phyloP scores from a whole-genome alignment of 2,113 vertebrate species.

The Ia io region DNA sequence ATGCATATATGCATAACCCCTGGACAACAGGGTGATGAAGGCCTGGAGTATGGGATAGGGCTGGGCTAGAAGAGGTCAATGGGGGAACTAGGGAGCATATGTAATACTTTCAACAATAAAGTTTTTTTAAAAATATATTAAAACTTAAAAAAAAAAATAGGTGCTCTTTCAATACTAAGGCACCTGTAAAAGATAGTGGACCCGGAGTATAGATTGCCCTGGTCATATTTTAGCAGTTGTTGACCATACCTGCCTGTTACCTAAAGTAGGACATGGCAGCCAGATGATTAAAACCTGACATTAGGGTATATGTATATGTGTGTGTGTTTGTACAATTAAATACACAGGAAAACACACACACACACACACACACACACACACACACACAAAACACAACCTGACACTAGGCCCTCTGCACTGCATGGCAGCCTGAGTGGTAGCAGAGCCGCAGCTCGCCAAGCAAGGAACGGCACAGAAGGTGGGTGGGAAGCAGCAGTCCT shows the following conservation, averaged over 20 bases:
- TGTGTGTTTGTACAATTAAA: too few relatives aligned
- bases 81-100: too few relatives aligned
- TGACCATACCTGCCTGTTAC: neutral
- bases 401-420: neutral
- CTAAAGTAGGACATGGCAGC: neutral
- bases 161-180: neutral
- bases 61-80: too few relatives aligned
- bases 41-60: too few relatives aligned
- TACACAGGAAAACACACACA: too few relatives aligned
- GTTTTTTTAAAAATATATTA: too few relatives aligned
- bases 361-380: too few relatives aligned
- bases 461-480: neutral
- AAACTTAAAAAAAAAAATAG: neutral
- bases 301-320: too few relatives aligned
- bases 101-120: too few relatives aligned
- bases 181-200: neutral
- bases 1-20: too few relatives aligned
- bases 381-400: neutral
- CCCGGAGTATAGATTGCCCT: neutral
- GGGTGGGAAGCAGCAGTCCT: neutral
- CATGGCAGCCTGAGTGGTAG: neutral
- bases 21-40: too few relatives aligned
- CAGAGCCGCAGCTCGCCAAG: neutral
- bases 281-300: neutral
- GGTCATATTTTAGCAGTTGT: neutral